Base-by-base conservation (phyloP, 2,888 invertebrate genomes). In the Cantharis rustica region DNA sequence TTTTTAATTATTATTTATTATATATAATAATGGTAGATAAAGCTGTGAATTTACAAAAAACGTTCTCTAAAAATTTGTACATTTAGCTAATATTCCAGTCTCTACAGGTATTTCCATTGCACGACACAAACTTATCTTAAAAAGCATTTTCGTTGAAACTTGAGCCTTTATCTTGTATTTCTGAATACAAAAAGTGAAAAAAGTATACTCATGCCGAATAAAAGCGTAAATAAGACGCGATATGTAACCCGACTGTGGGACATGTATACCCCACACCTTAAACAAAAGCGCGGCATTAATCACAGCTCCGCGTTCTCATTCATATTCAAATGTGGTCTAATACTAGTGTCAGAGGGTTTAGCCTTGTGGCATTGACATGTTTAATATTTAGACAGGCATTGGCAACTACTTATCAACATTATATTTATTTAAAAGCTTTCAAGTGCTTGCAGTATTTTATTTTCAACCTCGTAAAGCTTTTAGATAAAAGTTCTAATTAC, bases 341-440 rank as follows among this genome's bases (percentile, higher is more conserved):
- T 79, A 80, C 79, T 79, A 77, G 77, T 81, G 83, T 81, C 83
- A 81, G 82, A 75, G 79, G 79, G 79, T 81, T 82, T 83, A 80
- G 80, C 79, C 79, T 72, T 79, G 80, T 81, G 80, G 81, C 82
- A 83, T 82, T 84, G 83, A 83, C 82, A 81, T 77, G 83, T 81
- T 81, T 83, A 83, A 83, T 84, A 84, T 84, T 84, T 84, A 81
- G 84, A 84, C 83, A 84, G 82, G 80, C 81, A 80, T 80, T 81
- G 81, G 80, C 81, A 79, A 82, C 79, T 79, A 83, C 81, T 83
- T 82, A 83, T 83, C 83, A 81, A 82, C 82, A 80, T 80, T 76
- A 79, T 77, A 80, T 82, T 83, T 82, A 84, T 82, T 82, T 79
- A 77, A 80, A 66, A 80, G 74, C 75, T 71, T 69, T 63, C 69